These are phyloP conservation scores for Gymnothorax javanicus DNA, from an alignment of 2,797 vertebrate species.

Conservation along the genomic window DNA sequence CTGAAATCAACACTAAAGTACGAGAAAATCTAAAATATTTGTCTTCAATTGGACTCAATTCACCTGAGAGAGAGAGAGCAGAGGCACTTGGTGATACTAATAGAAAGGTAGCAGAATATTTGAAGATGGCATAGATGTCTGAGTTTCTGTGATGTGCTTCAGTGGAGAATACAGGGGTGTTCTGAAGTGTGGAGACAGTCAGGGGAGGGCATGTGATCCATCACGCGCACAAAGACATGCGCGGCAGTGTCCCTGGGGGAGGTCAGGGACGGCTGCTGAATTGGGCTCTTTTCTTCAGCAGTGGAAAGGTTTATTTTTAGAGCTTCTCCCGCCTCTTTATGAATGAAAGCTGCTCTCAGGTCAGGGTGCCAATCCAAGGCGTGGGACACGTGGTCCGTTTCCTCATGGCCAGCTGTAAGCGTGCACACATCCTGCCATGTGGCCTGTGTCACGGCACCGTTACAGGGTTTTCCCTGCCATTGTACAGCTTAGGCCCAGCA, in stretches of 20 bases:
- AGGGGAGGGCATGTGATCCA: not conserved
- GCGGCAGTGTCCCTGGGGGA: not conserved
- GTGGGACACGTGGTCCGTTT: not conserved
- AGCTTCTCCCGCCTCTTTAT: slow-evolving; percentile 4
- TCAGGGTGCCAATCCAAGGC: not conserved
- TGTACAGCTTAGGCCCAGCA: too few relatives aligned
- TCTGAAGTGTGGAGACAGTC: not conserved
- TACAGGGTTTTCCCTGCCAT: too few relatives aligned
- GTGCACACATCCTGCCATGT: not conserved
- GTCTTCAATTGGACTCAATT: not conserved
- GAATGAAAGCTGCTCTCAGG: not conserved
- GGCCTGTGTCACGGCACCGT: not conserved
- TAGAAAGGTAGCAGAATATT: not conserved
- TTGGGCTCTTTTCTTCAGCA: not conserved
- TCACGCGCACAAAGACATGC: not conserved
- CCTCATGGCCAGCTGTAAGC: slow-evolving; percentile 8
- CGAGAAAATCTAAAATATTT: not conserved
- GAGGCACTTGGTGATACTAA: not conserved
- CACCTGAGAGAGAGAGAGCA: not conserved
- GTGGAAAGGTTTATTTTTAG: slow-evolving; percentile 6
- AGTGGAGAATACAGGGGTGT: not conserved
- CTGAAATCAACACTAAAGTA: not conserved
- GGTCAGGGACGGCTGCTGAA: slow-evolving; percentile 6
- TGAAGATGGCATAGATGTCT: not conserved
- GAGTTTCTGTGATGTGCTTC: not conserved